phyloP scores from a whole-genome alignment of 2,888 invertebrate genomes.

The Erynnis tages region DNA sequence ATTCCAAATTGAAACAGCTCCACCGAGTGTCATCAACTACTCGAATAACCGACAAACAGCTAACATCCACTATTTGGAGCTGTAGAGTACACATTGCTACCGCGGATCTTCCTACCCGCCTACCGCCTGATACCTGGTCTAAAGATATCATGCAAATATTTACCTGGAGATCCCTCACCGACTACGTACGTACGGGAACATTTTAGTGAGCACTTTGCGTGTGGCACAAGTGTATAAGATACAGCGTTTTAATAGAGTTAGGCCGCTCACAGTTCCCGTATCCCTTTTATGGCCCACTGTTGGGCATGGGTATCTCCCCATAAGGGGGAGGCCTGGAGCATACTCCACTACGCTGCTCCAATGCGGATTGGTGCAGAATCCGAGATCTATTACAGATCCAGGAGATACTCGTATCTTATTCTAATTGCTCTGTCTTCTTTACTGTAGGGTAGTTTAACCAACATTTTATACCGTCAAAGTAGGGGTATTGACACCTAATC shows the following conservation, averaged over 20 bases:
- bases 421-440: too few species aligned
- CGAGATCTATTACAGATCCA: too few species aligned
- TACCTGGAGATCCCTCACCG: conserved; percentile 18
- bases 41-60: neutral
- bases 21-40: neutral
- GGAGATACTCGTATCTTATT: too few species aligned
- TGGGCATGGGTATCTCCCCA: too few species aligned
- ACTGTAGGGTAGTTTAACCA: too few species aligned
- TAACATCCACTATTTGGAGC: neutral
- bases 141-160: conserved; percentile 22
- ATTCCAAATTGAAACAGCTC: too few species aligned
- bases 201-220: conserved; percentile 4
- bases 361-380: too few species aligned
- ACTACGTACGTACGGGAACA: conserved; percentile 15
- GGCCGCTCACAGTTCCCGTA: neutral
- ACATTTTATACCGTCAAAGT: too few species aligned
- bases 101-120: neutral
- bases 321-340: too few species aligned
- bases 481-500: too few species aligned
- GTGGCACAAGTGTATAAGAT: neutral
- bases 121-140: conserved; percentile 1
- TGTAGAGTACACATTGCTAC: neutral
- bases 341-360: too few species aligned
- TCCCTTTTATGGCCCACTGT: too few species aligned
- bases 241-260: neutral